Evolutionary conservation across 2,113 vertebrate species (phyloP).

Genomic region (Trematocara unimaculatum): DNA sequence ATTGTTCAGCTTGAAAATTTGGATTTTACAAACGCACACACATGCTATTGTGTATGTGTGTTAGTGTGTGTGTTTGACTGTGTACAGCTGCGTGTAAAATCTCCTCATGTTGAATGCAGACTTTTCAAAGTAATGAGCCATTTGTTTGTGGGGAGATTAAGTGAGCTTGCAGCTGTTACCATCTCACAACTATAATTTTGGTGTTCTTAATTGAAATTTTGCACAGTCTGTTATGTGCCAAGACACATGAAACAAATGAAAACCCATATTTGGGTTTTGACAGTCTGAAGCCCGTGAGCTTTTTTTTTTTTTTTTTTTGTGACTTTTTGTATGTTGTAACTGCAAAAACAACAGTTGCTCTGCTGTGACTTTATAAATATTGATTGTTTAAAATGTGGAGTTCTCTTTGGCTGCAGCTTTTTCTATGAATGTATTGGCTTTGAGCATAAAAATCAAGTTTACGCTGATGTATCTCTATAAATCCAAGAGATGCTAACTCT

Average conservation of each 20-base stretch:
- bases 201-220: background rate
- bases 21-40: background rate
- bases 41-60: background rate
- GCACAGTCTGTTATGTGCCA: background rate
- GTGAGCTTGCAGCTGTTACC: slow-evolving; percentile 3
- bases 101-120: background rate
- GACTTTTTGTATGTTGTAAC: background rate
- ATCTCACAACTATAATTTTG: background rate
- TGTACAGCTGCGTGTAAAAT: background rate
- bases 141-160: background rate
- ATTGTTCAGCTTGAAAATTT: background rate
- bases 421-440: background rate
- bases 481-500: background rate
- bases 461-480: background rate
- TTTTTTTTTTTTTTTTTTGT: background rate
- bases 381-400: background rate
- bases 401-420: background rate
- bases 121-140: background rate
- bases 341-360: background rate
- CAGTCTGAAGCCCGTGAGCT: background rate
- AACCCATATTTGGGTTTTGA: background rate
- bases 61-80: background rate
- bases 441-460: background rate
- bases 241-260: background rate
- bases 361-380: background rate